These are phyloP conservation scores for Trinectes maculatus DNA, from an alignment of 2,113 vertebrate species.

Conservation along the genomic window DNA sequence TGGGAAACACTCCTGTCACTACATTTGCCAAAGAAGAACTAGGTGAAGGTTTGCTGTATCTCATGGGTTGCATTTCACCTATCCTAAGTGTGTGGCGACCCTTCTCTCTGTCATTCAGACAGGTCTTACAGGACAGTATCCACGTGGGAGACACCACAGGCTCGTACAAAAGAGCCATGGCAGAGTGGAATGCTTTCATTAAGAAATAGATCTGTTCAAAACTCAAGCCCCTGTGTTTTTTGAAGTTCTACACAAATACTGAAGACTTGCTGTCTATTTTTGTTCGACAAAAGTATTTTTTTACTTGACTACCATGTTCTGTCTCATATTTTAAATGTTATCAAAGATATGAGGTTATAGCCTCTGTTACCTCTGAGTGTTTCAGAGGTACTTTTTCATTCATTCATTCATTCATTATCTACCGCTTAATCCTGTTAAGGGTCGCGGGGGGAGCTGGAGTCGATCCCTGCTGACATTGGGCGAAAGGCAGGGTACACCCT, in stretches of 20 bases:
- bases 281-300: no score
- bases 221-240: neutral
- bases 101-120: conserved; percentile 22
- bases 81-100: conserved; percentile 10
- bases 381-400: no score
- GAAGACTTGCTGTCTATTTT: neutral
- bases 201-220: neutral
- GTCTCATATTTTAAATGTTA: no score
- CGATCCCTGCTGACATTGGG: no score
- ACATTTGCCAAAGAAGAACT: neutral
- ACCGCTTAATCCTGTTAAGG: no score
- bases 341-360: no score
- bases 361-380: no score
- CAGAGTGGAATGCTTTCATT: neutral
- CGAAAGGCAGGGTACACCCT: no score
- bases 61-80: neutral
- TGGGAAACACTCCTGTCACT: neutral
- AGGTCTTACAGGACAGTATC: neutral
- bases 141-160: neutral
- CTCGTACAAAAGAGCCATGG: neutral
- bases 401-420: no score
- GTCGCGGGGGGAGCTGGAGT: no score
- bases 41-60: neutral
- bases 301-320: no score
- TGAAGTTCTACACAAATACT: neutral